Percentiles rank a stretch among this genome's conserved stretches.
Conservation (phyloP, 1,140 invertebrate species). For the Anastrepha obliqua region DNA sequence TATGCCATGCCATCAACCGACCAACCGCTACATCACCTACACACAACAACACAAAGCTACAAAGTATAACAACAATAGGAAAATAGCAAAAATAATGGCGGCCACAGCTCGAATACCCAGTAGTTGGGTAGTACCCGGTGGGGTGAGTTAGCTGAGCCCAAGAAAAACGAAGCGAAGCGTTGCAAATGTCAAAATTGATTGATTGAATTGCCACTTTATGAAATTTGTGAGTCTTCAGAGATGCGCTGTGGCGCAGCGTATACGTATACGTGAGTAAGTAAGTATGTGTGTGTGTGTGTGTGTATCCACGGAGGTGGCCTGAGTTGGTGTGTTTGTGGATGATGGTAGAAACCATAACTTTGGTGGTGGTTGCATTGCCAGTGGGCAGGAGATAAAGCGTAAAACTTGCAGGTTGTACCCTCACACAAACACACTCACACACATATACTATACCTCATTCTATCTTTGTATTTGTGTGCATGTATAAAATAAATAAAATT, state of each 20-base stretch:
- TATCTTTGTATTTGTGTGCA: constrained; percentile 60
- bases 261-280: constrained; percentile 60
- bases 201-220: constrained; percentile 75
- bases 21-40: neutral
- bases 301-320: constrained; percentile 32
- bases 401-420: constrained; percentile 53
- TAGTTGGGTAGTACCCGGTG: neutral
- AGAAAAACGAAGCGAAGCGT: neutral
- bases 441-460: neutral
- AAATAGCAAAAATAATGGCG: constrained; percentile 25
- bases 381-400: constrained; percentile 57
- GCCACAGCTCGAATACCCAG: constrained; percentile 20
- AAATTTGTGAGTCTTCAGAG: constrained; percentile 74
- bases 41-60: neutral
- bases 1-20: neutral
- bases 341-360: constrained; percentile 41
- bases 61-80: constrained; percentile 47
- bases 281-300: constrained; percentile 54
- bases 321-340: neutral
- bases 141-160: neutral
- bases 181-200: constrained; percentile 72
- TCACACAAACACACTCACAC: neutral
- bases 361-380: constrained; percentile 52
- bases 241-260: constrained; percentile 65
- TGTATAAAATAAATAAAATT: constrained; percentile 74